Conservation (phyloP, 2,888 invertebrate genomes). For the Hemaris fuciformis region DNA sequence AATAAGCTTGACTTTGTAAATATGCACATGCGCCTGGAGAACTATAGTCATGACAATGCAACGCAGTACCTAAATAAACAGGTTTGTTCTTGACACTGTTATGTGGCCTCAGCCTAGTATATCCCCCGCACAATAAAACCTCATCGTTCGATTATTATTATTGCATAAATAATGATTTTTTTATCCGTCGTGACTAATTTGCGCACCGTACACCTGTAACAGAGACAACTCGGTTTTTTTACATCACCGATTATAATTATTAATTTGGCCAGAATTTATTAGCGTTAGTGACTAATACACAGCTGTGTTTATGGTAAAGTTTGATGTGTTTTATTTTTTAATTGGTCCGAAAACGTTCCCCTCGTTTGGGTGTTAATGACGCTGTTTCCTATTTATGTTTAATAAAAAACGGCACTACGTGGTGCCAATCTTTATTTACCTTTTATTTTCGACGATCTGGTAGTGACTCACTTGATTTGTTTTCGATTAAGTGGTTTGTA, state of each 20-base stretch:
- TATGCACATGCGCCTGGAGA: not conserved
- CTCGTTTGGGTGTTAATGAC: not conserved
- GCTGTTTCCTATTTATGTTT: not conserved
- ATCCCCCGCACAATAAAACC: conserved; percentile 33
- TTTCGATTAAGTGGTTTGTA: not conserved
- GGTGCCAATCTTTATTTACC: not conserved
- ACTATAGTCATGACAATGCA: conserved; percentile 1
- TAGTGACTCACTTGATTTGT: not conserved
- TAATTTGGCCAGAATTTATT: conserved; percentile 20
- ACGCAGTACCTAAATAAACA: conserved; percentile 18
- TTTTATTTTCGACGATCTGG: not conserved
- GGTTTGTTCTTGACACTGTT: conserved; percentile 44
- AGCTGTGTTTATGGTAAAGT: conserved; percentile 18
- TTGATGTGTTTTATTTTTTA: conserved; percentile 3
- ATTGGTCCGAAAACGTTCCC: not conserved
- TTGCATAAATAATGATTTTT: conserved; percentile 41
- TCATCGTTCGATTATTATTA: conserved; percentile 38
- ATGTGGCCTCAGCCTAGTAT: conserved; percentile 43
- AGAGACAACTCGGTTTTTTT: conserved; percentile 21
- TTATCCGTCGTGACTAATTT: conserved; percentile 29
- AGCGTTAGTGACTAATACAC: conserved; percentile 15
- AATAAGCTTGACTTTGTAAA: not conserved
- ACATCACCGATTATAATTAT: conserved; percentile 23
- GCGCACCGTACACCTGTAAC: conserved; percentile 25
- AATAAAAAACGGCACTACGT: not conserved